Evolutionary conservation across 2,888 invertebrate genomes (phyloP).

Genomic region (Orchestes rusci): DNA sequence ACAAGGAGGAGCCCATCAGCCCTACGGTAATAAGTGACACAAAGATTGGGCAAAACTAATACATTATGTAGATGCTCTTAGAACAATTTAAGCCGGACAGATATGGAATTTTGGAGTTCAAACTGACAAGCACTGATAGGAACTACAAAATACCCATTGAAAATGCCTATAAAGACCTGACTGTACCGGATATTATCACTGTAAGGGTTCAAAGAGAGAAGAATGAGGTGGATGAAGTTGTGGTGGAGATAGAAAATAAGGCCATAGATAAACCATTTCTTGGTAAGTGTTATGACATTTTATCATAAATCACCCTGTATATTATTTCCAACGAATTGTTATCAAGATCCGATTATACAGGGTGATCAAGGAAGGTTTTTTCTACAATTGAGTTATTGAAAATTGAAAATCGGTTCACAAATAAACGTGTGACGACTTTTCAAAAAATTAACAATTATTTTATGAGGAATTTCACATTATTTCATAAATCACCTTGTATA

Average conservation of each 20-base stretch:
- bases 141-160: constrained; percentile 34
- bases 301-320: too few species aligned
- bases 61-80: constrained; percentile 19
- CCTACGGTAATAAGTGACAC: background rate
- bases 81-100: constrained; percentile 31
- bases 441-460: too few species aligned
- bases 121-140: constrained; percentile 30
- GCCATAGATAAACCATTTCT: constrained; percentile 66
- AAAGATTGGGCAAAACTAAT: background rate
- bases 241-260: constrained; percentile 54
- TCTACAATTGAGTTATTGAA: too few species aligned
- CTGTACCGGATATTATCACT: constrained; percentile 50
- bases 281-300: too few species aligned
- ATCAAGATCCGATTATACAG: too few species aligned
- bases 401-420: too few species aligned
- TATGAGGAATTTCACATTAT: too few species aligned
- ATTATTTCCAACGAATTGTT: too few species aligned
- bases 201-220: constrained; percentile 46
- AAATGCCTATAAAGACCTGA: constrained; percentile 36
- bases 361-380: too few species aligned
- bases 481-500: too few species aligned
- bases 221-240: constrained; percentile 45
- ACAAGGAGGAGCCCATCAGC: constrained; percentile 39
- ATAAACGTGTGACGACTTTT: too few species aligned
- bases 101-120: constrained; percentile 33